Evolutionary conservation across 2,888 invertebrate species (phyloP), one percentile per base, ranked within the genome.

Genomic region (Trachelus troglodyta): DNA sequence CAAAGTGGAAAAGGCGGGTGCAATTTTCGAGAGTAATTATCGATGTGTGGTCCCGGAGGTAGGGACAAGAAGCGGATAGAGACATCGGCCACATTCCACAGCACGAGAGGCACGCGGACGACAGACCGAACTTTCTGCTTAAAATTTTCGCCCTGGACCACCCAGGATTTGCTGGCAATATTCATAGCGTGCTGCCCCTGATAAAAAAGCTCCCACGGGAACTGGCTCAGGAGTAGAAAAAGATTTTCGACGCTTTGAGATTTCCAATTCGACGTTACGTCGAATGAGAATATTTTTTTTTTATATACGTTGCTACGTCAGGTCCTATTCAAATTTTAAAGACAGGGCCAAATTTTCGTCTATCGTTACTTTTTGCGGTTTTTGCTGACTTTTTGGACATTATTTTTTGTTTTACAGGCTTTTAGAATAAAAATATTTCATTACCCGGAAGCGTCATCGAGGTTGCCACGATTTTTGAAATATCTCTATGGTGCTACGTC

Each of bases 21-120:
- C 88, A 88, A 91, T 89, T 90, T 90, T 89, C 82, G 80, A 81
- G 87, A 84, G 87, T 88, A 90, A 91, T 91, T 91, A 91, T 91
- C 91, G 91, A 91, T 91, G 91, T 91, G 91, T 91, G 91, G 91
- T 91, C 91, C 88, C 75, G 83, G 81, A 80, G 79, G 77, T 69
- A 80, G 81, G 82, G 84, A 88, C 88, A 90, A 91, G 90, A 91
- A 91, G 87, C 89, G 89, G 90, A 91, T 91, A 91, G 91, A 91
- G 91, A 91, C 91, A 91, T 91, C 91, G 91, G 90, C 86, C 86
- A 89, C 91, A 91, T 91, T 91, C 91, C 90, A 9, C 56, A 9
- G 56, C 23, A 56, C 56, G 23, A 56, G 86, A 79, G 89, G 89
- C 89, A 90, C 85, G 89, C 87, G 85, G 85, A 31, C 71, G 56